Evolutionary conservation across 2,888 invertebrate species (phyloP), one percentile per base, ranked within the genome.

Genomic region (Dermolepida albohirtum): DNA sequence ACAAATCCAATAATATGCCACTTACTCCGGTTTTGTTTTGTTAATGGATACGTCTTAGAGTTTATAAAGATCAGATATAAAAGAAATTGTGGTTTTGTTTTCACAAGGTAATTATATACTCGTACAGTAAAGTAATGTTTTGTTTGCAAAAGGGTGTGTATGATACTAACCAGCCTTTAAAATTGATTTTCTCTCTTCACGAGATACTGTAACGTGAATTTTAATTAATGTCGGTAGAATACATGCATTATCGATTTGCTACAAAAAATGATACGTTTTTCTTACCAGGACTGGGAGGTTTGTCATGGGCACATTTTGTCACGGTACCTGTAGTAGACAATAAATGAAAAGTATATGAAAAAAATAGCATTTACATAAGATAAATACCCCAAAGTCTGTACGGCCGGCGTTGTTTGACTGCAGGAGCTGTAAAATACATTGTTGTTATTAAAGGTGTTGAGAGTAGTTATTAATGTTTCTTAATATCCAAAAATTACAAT

Each of bases 361-460:
- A 49, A 22, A n/a, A 7, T 40, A 6, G 17, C 17, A 0, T 16
- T 27, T 29, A 29, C 12, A 29, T n/a, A 2, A 51, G 2, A 49
- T 47, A 47, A 1, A 16, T 62, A 62, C 59, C 47, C 16, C 43
- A 62, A 49, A 62, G 47, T 29, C 16, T 62, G 27, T 34, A 34
- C 1, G 59, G 29, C 1, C 44, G 22, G 5, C 34, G 34, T 34
- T 47, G 34, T 43, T 16, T 62, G 2, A 6, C 10, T 8, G 29
- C 34, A 12, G 43, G 47, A 12, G 10, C 59, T 62, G 34, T 8
- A 49, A 62, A 22, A 22, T 22, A 34, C 34, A 34, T 10, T 5
- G 6, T 8, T 10, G 47, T 16, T 16, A 10, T 16, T 47, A 4
- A 16, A 8, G 1, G 1, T 8, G 4, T 4, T 1, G 17, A n/a